Evolutionary conservation across 2,113 vertebrate species (phyloP).

Genomic region (Phaetusa simplex): DNA sequence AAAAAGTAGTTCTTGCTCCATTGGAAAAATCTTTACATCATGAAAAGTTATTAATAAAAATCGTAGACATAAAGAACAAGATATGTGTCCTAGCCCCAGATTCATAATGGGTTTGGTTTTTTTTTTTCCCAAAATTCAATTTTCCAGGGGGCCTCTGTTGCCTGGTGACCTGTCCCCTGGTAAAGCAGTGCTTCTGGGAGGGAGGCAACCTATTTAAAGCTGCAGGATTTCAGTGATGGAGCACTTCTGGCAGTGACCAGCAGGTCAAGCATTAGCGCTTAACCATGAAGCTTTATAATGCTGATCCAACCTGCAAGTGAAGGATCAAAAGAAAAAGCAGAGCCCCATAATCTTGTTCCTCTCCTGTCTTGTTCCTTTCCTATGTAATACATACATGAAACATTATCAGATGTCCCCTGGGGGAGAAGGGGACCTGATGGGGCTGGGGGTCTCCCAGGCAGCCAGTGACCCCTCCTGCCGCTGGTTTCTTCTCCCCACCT

Average conservation of each 20-base stretch:
- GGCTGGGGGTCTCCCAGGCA: too few species aligned
- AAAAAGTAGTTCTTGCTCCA: not conserved
- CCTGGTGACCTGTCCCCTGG: not conserved
- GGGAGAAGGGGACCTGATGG: not conserved
- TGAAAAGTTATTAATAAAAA: not conserved
- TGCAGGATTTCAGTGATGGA: not conserved
- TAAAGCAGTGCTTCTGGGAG: not conserved
- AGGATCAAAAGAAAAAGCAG: not conserved
- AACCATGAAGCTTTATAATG: not conserved
- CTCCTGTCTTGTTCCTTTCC: not conserved
- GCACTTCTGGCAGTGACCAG: not conserved
- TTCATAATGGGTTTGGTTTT: not conserved
- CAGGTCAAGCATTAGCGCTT: not conserved
- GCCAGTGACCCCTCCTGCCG: not conserved
- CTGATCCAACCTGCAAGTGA: not conserved
- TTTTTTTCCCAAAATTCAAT: not conserved
- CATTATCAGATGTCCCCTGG: not conserved
- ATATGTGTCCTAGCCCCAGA: not conserved
- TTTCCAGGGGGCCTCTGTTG: not conserved
- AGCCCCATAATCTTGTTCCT: accelerated
- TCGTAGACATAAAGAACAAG: not conserved
- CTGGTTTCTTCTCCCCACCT: not conserved
- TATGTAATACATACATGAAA: not conserved
- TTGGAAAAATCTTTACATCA: not conserved
- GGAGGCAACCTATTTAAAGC: not conserved